Conservation (phyloP, 2,797 vertebrate genomes). For the Hozukius guyotensis region DNA sequence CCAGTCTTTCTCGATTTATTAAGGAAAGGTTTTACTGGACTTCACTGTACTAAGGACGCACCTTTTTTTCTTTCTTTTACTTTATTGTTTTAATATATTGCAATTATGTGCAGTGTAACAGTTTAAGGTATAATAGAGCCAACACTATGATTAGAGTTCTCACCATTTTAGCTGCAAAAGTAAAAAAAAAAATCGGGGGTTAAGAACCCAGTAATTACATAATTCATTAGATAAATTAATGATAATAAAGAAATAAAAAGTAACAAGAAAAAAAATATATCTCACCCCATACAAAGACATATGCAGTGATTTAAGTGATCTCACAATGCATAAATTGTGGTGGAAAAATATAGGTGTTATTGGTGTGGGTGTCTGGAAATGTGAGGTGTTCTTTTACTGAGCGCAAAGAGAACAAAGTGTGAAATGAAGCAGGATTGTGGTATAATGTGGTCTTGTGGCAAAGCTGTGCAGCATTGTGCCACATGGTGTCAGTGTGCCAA, state of each 20-base stretch:
- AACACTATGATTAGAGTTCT: not conserved
- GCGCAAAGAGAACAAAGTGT: not conserved
- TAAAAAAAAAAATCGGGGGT: too few species aligned
- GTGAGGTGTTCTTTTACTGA: not conserved
- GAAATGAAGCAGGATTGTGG: not conserved
- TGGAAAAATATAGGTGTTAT: not conserved
- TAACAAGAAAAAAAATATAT: not conserved
- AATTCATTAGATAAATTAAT: not conserved
- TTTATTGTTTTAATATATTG: not conserved
- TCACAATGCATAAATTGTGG: not conserved
- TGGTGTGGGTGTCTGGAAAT: not conserved
- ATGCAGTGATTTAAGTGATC: not conserved
- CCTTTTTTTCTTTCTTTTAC: not conserved
- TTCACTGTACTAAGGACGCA: not conserved
- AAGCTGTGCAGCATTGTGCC: slow-evolving; percentile 29
- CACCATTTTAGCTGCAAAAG: not conserved
- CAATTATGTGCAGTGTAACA: not conserved
- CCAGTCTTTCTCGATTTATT: not conserved
- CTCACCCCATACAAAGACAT: not conserved
- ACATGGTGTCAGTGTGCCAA: slow-evolving; percentile 65
- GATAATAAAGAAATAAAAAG: not conserved
- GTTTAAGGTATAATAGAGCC: not conserved
- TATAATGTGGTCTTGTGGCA: not conserved
- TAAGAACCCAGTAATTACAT: not conserved
- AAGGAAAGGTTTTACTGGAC: not conserved